phyloP scores from a whole-genome alignment of 2,113 vertebrate species.

The Mesoclemmys tuberculata region DNA sequence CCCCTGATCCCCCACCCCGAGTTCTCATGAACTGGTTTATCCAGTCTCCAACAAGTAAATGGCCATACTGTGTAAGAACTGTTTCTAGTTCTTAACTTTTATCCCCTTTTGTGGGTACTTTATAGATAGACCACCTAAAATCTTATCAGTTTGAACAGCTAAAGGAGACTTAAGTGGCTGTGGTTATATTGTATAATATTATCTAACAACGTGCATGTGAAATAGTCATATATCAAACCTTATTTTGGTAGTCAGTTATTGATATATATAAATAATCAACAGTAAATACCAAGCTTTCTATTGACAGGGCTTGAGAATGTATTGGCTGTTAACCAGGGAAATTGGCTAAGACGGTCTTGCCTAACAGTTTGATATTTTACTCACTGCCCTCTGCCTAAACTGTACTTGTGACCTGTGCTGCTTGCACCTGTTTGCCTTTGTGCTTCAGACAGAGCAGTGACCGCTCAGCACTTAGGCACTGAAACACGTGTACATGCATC shows the following conservation, averaged over 20 bases:
- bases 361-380: neutral
- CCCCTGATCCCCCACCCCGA: rapidly evolving
- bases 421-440: neutral
- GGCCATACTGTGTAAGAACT: neutral
- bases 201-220: no score
- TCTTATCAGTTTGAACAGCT: neutral
- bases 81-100: neutral
- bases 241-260: neutral
- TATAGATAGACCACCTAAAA: neutral
- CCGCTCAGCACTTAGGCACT: neutral
- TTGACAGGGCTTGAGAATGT: neutral
- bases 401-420: neutral
- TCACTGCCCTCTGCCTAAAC: neutral
- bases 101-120: neutral
- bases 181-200: no score
- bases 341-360: neutral
- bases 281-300: neutral
- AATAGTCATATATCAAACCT: no score
- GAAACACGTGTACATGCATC: neutral
- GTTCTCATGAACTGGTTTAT: neutral
- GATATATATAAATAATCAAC: neutral
- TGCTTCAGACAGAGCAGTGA: neutral
- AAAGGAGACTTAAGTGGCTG: neutral
- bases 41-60: neutral
- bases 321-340: neutral